Conservation (phyloP, 2,113 vertebrate species). For the Tiliqua scincoides region DNA sequence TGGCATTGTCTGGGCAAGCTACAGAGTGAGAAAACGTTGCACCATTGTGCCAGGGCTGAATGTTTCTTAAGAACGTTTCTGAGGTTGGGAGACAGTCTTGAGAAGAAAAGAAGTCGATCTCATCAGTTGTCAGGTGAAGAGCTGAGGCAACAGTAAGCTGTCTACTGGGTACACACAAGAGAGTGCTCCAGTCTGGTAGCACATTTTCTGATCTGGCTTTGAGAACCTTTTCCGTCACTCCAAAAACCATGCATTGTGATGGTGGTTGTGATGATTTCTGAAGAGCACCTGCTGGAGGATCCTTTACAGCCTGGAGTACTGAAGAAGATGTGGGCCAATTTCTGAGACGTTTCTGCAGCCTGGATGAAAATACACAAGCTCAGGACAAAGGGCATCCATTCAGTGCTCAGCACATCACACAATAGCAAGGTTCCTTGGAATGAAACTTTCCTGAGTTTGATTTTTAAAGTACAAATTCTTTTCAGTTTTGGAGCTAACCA, state of each 20-base stretch:
- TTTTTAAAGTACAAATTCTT: too few relatives aligned
- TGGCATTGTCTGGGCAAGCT: too few relatives aligned
- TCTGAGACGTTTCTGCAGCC: slow-evolving; percentile 85
- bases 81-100: too few relatives aligned
- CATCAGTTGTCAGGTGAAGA: too few relatives aligned
- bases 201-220: neutral
- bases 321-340: slow-evolving; percentile 84
- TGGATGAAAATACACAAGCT: slow-evolving; percentile 41
- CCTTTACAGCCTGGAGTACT: slow-evolving; percentile 75
- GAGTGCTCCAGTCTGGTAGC: neutral
- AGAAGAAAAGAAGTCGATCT: neutral
- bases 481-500: too few relatives aligned
- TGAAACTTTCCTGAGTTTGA: neutral
- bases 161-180: neutral
- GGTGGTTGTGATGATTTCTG: neutral
- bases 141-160: neutral
- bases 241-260: too few relatives aligned
- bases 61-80: too few relatives aligned
- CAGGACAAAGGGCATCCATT: neutral
- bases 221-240: neutral
- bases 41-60: too few relatives aligned
- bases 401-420: neutral
- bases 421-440: neutral
- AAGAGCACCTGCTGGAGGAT: neutral
- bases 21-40: too few relatives aligned